phyloP scores from a whole-genome alignment of 2,888 invertebrate species.

The Papilio elwesi region DNA sequence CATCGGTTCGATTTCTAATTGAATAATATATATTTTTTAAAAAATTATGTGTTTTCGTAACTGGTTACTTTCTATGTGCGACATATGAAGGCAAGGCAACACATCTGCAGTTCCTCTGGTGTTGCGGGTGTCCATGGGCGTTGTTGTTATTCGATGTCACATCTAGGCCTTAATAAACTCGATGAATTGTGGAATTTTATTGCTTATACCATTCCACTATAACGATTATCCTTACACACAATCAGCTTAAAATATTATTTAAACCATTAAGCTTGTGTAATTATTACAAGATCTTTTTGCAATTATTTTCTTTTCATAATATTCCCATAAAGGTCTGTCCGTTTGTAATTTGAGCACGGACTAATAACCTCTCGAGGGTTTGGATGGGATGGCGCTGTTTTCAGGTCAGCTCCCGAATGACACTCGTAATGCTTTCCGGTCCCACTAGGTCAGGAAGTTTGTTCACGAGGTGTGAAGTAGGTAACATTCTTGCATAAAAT shows the following conservation, averaged over 20 bases:
- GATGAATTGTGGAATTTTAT: neutral
- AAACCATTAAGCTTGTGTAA: neutral
- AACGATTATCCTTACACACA: neutral
- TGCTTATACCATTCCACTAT: neutral
- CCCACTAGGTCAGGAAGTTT: conserved; percentile 36
- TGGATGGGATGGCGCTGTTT: conserved; percentile 31
- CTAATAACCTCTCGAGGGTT: conserved; percentile 33
- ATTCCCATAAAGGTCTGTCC: conserved; percentile 10
- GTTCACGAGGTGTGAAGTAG: conserved; percentile 12
- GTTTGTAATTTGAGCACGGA: conserved; percentile 35
- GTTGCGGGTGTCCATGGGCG: too few relatives aligned
- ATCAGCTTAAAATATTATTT: neutral
- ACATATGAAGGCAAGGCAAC: too few relatives aligned
- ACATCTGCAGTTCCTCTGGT: too few relatives aligned
- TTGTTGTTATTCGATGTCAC: too few relatives aligned
- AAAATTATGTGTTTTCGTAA: neutral
- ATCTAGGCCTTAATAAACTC: neutral
- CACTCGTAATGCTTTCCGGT: conserved; percentile 32
- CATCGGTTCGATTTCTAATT: too few relatives aligned
- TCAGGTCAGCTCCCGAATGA: conserved; percentile 39
- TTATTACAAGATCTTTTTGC: neutral
- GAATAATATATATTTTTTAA: too few relatives aligned
- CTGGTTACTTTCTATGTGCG: too few relatives aligned
- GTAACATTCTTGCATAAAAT: conserved; percentile 11
- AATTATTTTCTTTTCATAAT: conserved; percentile 12